phyloP scores from a whole-genome alignment of 2,797 vertebrate species.

The Enteromius mattozi region DNA sequence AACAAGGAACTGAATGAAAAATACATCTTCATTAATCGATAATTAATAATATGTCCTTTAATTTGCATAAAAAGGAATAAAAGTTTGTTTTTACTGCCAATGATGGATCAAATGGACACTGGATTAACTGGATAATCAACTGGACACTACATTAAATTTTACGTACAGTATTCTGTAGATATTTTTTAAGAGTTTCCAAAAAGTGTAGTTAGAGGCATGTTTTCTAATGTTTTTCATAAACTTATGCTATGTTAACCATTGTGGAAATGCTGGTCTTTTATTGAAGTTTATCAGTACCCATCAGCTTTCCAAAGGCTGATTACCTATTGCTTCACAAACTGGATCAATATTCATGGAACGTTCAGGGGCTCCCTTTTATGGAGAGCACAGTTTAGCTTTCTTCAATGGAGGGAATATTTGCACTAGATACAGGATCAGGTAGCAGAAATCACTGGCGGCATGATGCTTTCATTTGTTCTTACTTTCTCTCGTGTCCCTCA shows the following conservation, averaged over 20 bases:
- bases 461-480: slow-evolving; percentile 10
- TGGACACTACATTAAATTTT: background rate
- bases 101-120: too few species aligned
- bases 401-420: background rate
- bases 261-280: background rate
- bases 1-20: too few species aligned
- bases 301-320: background rate
- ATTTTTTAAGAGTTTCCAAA: too few species aligned
- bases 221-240: background rate
- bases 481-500: slow-evolving; percentile 55
- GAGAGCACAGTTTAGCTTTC: background rate
- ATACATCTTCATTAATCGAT: too few species aligned
- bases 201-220: background rate
- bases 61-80: too few species aligned
- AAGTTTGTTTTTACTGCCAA: too few species aligned
- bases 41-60: too few species aligned
- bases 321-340: background rate
- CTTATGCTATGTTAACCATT: background rate
- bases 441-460: slow-evolving; percentile 41
- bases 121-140: background rate
- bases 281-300: background rate
- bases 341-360: background rate
- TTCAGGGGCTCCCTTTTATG: background rate
- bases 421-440: slow-evolving; percentile 35
- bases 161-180: too few species aligned